Percentiles rank a stretch among this genome's conserved stretches.
Conservation (phyloP, 2,113 vertebrate species). For the Tetraodon nigroviridis region DNA sequence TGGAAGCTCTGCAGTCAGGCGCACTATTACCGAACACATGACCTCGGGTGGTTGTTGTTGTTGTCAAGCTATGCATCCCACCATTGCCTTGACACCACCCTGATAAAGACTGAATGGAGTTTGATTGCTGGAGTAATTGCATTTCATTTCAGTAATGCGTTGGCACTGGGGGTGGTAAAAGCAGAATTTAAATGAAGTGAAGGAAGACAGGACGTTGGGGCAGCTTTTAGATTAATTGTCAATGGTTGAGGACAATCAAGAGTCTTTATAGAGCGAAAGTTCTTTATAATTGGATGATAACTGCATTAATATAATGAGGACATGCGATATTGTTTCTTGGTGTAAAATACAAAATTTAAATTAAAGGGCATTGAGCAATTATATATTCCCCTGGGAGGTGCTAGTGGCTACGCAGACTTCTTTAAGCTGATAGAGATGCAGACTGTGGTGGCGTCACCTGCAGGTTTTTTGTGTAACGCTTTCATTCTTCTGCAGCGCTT, state of each 20-base stretch:
- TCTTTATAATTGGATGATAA: neutral
- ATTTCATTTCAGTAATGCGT: conserved; percentile 57
- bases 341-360: neutral
- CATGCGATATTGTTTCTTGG: neutral
- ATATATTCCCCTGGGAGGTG: neutral
- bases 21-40: conserved; percentile 55
- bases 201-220: conserved; percentile 7
- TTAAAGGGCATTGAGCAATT: neutral
- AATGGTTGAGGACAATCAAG: neutral
- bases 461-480: conserved; percentile 18
- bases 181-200: conserved; percentile 30
- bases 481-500: neutral
- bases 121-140: conserved; percentile 64
- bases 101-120: conserved; percentile 56
- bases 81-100: conserved; percentile 23
- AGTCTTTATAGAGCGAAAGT: neutral
- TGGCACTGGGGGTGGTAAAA: conserved; percentile 20
- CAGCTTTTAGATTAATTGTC: neutral
- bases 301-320: neutral
- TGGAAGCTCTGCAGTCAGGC: conserved; percentile 18
- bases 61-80: conserved; percentile 29
- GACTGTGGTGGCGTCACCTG: conserved; percentile 15
- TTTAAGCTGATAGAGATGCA: too few relatives aligned
- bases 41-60: conserved; percentile 55
- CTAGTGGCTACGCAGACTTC: neutral